Evolutionary conservation across 2,113 vertebrate genomes (phyloP), one percentile per base, ranked within the genome.

Genomic region (Amblyopsis rosae): DNA sequence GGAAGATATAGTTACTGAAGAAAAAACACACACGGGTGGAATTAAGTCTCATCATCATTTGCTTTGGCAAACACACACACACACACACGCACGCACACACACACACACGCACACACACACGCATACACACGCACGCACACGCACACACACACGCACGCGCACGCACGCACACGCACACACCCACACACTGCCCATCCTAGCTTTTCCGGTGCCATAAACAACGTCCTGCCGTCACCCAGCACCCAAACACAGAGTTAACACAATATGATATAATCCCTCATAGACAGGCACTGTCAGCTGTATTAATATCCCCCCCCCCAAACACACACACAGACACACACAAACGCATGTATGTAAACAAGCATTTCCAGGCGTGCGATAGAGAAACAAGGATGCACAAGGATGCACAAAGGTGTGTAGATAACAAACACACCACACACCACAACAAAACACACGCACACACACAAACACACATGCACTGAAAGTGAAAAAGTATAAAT

Each of bases 161-260:
- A 67, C 54, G n/a, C 13, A 48, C 41, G 48, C 60, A 62, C 6
- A 12, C 57, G 69, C 16, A 67, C 54, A 76, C 59, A 62, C 54
- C 53, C 33, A 47, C 63, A 53, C 63, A 58, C 16, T 59, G 61
- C 55, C 54, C 73, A 61, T 73, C 75, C 60, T 64, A 76, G 67
- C 69, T 63, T 83, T 85, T 82, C 72, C 63, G 69, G 33, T 54
- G 61, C 53, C 46, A 67, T 65, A 75, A 71, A 76, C 75, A 75
- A 70, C 68, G 67, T 72, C 70, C 66, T 77, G 56, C 51, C 71
- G 66, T 75, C 69, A 85, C 69, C 76, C 60, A 64, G 77, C 69
- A 85, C 69, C 76, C 60, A 64, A 79, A 82, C 71, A 59, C 9
- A 59, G 12, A 57, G 64, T 59, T 49, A 79, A 75, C 74, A 70